phyloP scores from a whole-genome alignment of 2,797 vertebrate genomes.

The Botia kubotai region DNA sequence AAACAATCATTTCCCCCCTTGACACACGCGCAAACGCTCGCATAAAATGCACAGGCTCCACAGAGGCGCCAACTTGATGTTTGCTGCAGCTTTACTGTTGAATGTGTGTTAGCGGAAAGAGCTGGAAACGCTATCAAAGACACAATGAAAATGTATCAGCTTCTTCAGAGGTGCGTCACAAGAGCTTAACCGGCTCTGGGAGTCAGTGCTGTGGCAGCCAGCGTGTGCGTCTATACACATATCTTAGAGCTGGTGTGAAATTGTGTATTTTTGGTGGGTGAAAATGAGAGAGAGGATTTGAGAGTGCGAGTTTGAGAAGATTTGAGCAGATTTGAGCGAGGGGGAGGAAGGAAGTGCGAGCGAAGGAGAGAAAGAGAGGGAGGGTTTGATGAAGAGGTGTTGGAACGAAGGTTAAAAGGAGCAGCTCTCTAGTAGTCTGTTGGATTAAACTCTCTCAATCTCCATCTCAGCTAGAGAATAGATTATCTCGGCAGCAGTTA shows the following conservation, averaged over 20 bases:
- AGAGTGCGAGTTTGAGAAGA: constrained; percentile 35
- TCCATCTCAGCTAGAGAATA: constrained; percentile 37
- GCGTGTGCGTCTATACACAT: constrained; percentile 11
- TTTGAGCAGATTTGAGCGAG: constrained; percentile 9
- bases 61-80: constrained; percentile 32
- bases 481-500: constrained; percentile 51
- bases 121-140: constrained; percentile 41
- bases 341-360: background rate
- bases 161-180: constrained; percentile 49
- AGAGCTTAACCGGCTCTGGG: constrained; percentile 25
- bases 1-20: background rate
- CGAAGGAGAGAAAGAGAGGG: constrained; percentile 11
- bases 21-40: background rate
- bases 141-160: constrained; percentile 46
- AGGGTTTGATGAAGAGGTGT: constrained; percentile 40
- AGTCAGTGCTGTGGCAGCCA: background rate
- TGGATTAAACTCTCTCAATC: constrained; percentile 25
- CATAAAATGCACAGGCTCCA: background rate
- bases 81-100: background rate
- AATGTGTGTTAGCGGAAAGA: constrained; percentile 3
- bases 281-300: constrained; percentile 16
- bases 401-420: constrained; percentile 41
- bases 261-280: constrained; percentile 37
- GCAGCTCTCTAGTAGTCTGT: constrained; percentile 24
- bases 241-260: constrained; percentile 13